Percentiles rank a stretch among this genome's conserved stretches.
Evolutionary conservation across 2,888 invertebrate genomes (phyloP).

Genomic region (Heterodera filipjevi): DNA sequence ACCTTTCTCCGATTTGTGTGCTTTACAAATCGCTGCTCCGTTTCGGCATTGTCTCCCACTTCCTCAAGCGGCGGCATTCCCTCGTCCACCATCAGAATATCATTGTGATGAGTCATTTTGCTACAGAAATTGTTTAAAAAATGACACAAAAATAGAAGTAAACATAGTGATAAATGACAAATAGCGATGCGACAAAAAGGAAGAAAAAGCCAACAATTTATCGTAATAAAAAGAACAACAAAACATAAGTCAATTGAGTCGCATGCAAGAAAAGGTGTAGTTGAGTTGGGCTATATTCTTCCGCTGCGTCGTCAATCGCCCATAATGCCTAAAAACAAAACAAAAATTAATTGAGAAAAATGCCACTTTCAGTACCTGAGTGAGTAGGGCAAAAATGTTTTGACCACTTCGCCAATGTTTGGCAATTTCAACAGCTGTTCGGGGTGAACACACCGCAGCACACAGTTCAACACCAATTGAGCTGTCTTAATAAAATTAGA

Average conservation of each 20-base stretch:
- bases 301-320: conserved; percentile 73
- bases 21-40: conserved; percentile 8
- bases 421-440: conserved; percentile 52
- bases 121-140: conserved; percentile 4
- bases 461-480: conserved; percentile 53
- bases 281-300: conserved; percentile 78
- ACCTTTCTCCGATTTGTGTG: conserved; percentile 19
- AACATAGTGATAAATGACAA: too few species aligned
- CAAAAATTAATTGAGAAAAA: conserved; percentile 1
- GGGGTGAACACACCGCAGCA: conserved; percentile 49
- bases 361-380: conserved; percentile 40
- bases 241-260: conserved; percentile 31
- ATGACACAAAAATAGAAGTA: too few species aligned
- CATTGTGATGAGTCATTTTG: background rate
- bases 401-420: conserved; percentile 46
- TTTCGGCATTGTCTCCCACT: background rate
- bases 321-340: conserved; percentile 66
- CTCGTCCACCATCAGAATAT: conserved; percentile 9
- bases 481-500: conserved; percentile 49
- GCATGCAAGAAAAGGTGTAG: conserved; percentile 41
- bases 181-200: too few species aligned
- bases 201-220: conserved; percentile 23
- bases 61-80: conserved; percentile 12
- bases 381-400: conserved; percentile 61
- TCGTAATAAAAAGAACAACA: conserved; percentile 31